Conservation (phyloP, 2,113 vertebrate genomes). For the Hypomesus transpacificus region DNA sequence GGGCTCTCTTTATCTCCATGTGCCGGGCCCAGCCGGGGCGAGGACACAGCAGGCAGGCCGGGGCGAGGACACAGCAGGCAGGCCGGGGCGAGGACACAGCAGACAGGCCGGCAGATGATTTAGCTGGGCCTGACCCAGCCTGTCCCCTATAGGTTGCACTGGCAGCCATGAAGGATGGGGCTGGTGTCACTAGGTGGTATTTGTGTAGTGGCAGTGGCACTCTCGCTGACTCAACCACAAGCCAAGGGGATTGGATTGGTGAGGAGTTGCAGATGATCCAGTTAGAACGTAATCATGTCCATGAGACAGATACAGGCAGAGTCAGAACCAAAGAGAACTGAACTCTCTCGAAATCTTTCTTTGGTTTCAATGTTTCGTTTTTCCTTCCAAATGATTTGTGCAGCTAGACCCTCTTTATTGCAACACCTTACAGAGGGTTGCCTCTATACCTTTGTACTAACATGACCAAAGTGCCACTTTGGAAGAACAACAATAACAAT, state of each 20-base stretch:
- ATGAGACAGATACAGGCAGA: too few species aligned
- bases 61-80: constrained; percentile 67
- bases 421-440: too few species aligned
- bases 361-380: too few species aligned
- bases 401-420: too few species aligned
- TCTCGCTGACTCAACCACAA: constrained; percentile 38
- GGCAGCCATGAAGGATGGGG: constrained; percentile 54
- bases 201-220: constrained; percentile 41
- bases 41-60: constrained; percentile 66
- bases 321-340: too few species aligned
- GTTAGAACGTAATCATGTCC: too few species aligned
- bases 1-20: constrained; percentile 69
- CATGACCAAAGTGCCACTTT: too few species aligned
- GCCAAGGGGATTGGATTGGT: neutral
- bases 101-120: constrained; percentile 59
- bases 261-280: neutral
- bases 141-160: constrained; percentile 45
- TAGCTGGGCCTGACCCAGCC: constrained; percentile 50
- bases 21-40: constrained; percentile 53
- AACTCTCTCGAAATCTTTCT: too few species aligned
- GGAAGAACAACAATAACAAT: too few species aligned
- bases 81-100: constrained; percentile 62
- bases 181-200: constrained; percentile 48
- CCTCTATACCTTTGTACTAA: too few species aligned
- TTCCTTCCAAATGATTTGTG: too few species aligned